A percentile compares a stretch with the other conserved stretches of the same genome.
phyloP scores from a whole-genome alignment of 1,140 invertebrate genomes.

The Paraescarpia echinospica region DNA sequence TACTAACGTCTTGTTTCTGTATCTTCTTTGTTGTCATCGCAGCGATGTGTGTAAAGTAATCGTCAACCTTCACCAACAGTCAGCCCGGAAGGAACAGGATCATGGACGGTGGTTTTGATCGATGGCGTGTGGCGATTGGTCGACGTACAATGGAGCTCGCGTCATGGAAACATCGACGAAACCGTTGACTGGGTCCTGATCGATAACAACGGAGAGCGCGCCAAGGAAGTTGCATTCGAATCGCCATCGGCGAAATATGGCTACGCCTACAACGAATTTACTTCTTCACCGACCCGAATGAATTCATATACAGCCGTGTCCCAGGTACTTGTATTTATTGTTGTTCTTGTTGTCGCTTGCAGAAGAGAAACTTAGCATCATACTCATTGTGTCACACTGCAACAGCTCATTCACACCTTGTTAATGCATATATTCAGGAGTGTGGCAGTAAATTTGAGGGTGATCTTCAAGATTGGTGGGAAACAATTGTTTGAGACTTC shows the following conservation, averaged over 20 bases:
- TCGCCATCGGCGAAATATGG: not conserved
- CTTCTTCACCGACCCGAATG: slow-evolving; percentile 16
- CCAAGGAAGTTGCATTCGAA: not conserved
- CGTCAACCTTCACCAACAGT: not conserved
- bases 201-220: slow-evolving; percentile 9
- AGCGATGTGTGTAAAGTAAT: no score
- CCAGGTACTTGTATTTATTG: not conserved
- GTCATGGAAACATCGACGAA: not conserved
- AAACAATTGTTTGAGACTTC: no score
- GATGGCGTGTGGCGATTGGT: slow-evolving; percentile 2
- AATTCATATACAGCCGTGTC: slow-evolving; percentile 6
- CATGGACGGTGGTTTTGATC: slow-evolving; percentile 5
- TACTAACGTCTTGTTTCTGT: no score
- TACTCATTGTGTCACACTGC: no score
- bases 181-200: not conserved
- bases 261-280: slow-evolving; percentile 4
- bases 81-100: not conserved
- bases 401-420: no score
- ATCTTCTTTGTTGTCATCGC: no score
- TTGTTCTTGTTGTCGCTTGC: not conserved
- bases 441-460: no score
- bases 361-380: no score
- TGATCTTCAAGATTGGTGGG: no score
- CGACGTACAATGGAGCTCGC: not conserved
- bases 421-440: not conserved